Conservation (phyloP, 2,113 vertebrate species). For the Mionectes macconnelli region DNA sequence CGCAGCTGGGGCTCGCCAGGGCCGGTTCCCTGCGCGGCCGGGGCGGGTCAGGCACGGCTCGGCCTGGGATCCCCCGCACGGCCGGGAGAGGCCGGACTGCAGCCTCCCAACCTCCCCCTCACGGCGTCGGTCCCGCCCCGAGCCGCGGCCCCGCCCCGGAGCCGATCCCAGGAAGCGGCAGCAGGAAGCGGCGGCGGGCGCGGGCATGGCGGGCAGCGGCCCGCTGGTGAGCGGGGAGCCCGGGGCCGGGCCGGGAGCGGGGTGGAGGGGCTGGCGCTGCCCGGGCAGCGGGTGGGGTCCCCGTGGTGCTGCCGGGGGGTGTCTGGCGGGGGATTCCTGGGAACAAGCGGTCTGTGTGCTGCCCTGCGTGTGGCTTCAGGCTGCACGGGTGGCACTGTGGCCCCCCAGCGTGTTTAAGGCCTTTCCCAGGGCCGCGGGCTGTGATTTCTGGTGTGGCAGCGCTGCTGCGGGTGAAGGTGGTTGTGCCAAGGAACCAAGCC, state of each 20-base stretch:
- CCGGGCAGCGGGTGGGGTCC: background rate
- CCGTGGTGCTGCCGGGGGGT: background rate
- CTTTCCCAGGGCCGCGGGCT: accelerated
- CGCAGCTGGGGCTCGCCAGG: accelerated
- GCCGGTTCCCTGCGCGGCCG: no score
- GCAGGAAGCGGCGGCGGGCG: background rate
- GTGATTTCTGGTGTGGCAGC: accelerated
- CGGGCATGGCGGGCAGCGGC: background rate
- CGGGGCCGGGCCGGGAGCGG: background rate
- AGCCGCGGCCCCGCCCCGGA: background rate
- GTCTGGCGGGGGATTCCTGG: no score
- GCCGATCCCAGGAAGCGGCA: slow-evolving; percentile 7
- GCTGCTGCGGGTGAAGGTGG: background rate
- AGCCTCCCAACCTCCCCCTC: no score
- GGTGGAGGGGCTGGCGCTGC: no score
- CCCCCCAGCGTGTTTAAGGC: background rate
- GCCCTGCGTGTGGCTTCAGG: background rate
- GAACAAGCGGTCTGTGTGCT: background rate
- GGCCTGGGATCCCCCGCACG: accelerated
- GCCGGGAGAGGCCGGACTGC: no score
- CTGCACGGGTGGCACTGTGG: background rate
- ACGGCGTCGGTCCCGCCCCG: background rate
- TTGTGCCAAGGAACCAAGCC: background rate
- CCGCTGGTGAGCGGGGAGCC: background rate
- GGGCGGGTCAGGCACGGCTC: accelerated